Evolutionary conservation across 2,888 invertebrate species (phyloP).

Genomic region (Macaria notata): DNA sequence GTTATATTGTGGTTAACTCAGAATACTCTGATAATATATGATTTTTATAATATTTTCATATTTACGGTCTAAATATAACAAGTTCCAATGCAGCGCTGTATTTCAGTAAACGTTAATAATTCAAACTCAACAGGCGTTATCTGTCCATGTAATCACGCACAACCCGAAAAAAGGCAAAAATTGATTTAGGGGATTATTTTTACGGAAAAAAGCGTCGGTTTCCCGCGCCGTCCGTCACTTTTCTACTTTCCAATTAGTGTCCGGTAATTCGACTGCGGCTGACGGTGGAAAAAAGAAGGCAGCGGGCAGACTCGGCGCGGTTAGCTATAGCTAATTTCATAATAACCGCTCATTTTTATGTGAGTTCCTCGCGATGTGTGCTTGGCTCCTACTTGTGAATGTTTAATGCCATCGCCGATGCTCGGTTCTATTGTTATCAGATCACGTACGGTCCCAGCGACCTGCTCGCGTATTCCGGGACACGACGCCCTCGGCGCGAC

Average conservation of each 20-base stretch:
- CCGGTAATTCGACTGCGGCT: constrained; percentile 76
- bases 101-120: no score
- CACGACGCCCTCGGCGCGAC: constrained; percentile 63
- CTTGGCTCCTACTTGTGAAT: constrained; percentile 57
- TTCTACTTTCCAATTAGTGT: constrained; percentile 80
- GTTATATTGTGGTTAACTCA: no score
- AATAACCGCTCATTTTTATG: constrained; percentile 81
- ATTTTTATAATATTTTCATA: no score
- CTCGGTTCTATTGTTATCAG: constrained; percentile 51
- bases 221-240: constrained; percentile 74
- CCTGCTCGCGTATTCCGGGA: constrained; percentile 68
- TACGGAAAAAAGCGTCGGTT: constrained; percentile 53
- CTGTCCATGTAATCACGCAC: constrained; percentile 28
- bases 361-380: constrained; percentile 64
- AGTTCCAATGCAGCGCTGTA: no score
- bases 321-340: constrained; percentile 76
- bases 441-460: constrained; percentile 54
- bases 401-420: constrained; percentile 70
- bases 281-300: constrained; percentile 71
- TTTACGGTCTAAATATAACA: no score
- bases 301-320: constrained; percentile 60
- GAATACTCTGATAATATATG: no score
- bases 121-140: neutral
- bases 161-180: constrained; percentile 37
- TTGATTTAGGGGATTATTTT: constrained; percentile 48